Conservation (phyloP, 2,888 invertebrate species). For the Lithodes maja region DNA sequence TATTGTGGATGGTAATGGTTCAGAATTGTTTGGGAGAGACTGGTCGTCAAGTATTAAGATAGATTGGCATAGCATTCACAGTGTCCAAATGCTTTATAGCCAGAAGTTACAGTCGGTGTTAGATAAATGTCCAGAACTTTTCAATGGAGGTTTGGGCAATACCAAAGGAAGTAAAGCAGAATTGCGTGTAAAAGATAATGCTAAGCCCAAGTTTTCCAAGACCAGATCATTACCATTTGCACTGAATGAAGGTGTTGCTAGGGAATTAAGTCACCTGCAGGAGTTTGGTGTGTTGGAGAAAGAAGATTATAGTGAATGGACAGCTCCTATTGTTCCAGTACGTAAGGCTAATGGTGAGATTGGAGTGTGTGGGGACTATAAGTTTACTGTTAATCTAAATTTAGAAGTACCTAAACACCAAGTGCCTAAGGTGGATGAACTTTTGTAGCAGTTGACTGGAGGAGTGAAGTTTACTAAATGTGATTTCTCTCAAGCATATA, state of each 20-base stretch:
- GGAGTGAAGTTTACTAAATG: not conserved
- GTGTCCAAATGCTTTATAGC: not conserved
- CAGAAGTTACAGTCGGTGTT: not conserved
- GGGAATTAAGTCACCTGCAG: not conserved
- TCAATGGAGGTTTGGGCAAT: not conserved
- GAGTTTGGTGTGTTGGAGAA: not conserved
- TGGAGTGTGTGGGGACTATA: not conserved
- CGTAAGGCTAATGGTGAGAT: not conserved
- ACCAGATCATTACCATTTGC: not conserved
- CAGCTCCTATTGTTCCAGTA: not conserved
- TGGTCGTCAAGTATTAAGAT: not conserved
- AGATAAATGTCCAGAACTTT: not conserved
- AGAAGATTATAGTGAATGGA: not conserved
- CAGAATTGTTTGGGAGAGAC: not conserved
- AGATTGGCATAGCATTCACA: not conserved
- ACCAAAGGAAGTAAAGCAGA: not conserved
- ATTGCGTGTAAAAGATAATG: not conserved
- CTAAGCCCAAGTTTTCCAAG: not conserved
- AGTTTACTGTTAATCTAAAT: not conserved
- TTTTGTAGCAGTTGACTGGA: not conserved
- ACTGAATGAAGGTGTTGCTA: not conserved
- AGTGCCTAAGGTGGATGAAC: not conserved
- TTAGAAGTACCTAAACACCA: not conserved
- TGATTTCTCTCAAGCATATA: not conserved
- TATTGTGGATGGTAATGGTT: not conserved